phyloP scores from a whole-genome alignment of 2,113 vertebrate genomes.

The Clarias macrocephalus region DNA sequence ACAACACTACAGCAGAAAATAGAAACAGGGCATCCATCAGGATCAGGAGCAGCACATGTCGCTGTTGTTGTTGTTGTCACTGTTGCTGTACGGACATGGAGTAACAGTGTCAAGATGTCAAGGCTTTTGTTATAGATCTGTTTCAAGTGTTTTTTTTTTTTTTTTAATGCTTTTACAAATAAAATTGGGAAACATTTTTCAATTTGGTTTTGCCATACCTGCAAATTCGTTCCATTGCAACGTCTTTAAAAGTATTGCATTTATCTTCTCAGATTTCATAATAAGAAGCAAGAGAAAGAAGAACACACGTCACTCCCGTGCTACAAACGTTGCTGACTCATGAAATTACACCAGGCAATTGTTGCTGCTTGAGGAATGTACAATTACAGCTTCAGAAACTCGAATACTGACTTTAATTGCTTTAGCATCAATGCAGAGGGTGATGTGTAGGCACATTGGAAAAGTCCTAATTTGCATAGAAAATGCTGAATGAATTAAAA shows the following conservation, averaged over 20 bases:
- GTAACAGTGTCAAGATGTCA: not conserved
- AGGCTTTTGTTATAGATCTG: not conserved
- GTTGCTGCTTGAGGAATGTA: not conserved
- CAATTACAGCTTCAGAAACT: not conserved
- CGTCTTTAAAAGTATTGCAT: not conserved
- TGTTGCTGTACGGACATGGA: not conserved
- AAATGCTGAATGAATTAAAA: constrained; percentile 8
- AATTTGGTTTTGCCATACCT: not conserved
- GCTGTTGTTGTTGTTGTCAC: not conserved
- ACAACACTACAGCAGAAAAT: not conserved
- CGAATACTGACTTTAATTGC: not conserved
- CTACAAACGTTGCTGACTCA: not conserved
- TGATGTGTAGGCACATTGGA: not conserved
- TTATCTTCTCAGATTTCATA: not conserved
- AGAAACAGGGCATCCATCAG: constrained; percentile 1
- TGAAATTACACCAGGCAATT: not conserved
- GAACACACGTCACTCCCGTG: not conserved
- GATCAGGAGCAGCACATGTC: not conserved
- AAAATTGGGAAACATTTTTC: not conserved
- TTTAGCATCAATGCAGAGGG: not conserved
- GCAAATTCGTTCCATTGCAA: not conserved
- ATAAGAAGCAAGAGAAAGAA: not conserved
- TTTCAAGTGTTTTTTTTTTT: not conserved
- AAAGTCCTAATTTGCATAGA: not conserved
- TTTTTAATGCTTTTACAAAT: not conserved